Percentiles rank a stretch among this genome's conserved stretches.
Conservation (phyloP, 2,797 vertebrate genomes). For the Sebastes miniatus region DNA sequence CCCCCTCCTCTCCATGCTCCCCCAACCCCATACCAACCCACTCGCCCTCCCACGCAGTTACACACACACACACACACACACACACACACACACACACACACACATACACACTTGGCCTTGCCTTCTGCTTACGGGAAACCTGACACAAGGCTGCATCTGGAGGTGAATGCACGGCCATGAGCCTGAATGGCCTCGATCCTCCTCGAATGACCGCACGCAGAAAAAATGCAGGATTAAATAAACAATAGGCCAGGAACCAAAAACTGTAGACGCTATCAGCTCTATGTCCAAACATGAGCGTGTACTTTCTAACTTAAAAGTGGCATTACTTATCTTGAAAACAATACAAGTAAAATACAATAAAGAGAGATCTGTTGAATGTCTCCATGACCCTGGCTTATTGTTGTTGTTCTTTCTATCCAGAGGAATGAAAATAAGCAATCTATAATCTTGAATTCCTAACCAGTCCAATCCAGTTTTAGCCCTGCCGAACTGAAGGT, state of each 20-base stretch:
- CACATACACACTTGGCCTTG: slow-evolving; percentile 17
- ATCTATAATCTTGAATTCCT: background rate
- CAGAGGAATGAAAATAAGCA: background rate
- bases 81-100: slow-evolving; percentile 1
- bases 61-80: background rate
- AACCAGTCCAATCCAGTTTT: background rate
- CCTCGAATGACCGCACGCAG: slow-evolving; percentile 45
- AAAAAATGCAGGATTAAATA: slow-evolving; percentile 26
- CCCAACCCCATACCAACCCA: background rate
- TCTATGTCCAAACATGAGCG: background rate
- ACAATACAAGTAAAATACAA: background rate
- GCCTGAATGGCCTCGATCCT: slow-evolving; percentile 19
- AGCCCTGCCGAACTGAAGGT: background rate
- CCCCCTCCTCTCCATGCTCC: background rate
- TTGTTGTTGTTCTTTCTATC: background rate
- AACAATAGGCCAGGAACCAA: background rate
- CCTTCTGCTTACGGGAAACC: slow-evolving; percentile 56
- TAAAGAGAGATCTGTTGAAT: background rate
- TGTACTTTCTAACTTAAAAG: background rate
- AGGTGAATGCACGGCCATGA: slow-evolving; percentile 28
- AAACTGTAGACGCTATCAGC: background rate
- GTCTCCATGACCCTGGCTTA: background rate
- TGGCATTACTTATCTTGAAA: background rate
- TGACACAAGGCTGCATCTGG: slow-evolving; percentile 52
- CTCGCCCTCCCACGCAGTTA: slow-evolving; percentile 24